A percentile compares a stretch with the other conserved stretches of the same genome.
These are phyloP conservation scores for Aphelenchoides avenae DNA, from an alignment of 1,140 invertebrate species.

Conservation along the genomic window DNA sequence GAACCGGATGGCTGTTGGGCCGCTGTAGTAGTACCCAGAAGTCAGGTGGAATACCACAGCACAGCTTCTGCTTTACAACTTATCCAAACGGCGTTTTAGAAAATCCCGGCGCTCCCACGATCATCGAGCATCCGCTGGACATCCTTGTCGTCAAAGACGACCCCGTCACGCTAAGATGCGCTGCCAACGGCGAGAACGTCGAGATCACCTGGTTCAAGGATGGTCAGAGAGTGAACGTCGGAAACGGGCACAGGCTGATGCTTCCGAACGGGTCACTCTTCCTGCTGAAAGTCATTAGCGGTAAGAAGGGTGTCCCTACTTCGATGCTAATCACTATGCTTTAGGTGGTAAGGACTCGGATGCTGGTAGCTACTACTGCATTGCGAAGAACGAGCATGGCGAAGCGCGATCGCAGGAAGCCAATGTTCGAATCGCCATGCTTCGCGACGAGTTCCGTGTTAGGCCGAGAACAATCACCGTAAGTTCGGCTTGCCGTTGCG, in stretches of 20 bases:
- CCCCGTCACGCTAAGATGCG: conserved; percentile 39
- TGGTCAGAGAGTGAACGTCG: conserved; percentile 35
- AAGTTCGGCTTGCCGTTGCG: too few species aligned
- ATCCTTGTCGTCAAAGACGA: conserved; percentile 40
- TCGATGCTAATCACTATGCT: conserved; percentile 4
- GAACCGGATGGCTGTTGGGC: too few species aligned
- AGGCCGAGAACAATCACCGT: too few species aligned
- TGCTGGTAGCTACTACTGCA: conserved; percentile 42
- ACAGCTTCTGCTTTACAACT: too few species aligned
- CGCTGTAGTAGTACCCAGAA: too few species aligned
- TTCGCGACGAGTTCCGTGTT: conserved; percentile 40
- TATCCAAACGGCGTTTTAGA: too few species aligned
- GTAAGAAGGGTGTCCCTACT: conserved; percentile 11
- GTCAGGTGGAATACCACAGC: too few species aligned
- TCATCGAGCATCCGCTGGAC: conserved; percentile 43
- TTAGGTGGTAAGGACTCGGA: conserved; percentile 30
- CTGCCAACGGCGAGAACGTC: conserved; percentile 29
- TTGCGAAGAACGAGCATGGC: conserved; percentile 32
- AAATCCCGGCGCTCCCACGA: conserved; percentile 20
- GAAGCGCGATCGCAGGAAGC: conserved; percentile 36
- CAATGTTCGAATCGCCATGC: conserved; percentile 34
- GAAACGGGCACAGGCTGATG: conserved; percentile 39
- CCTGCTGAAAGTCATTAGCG: conserved; percentile 37
- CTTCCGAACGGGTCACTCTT: conserved; percentile 45
- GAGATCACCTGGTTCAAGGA: conserved; percentile 45